Evolutionary conservation across 2,888 invertebrate species (phyloP), one percentile per base, ranked within the genome.

Genomic region (Campopleginae sp.): DNA sequence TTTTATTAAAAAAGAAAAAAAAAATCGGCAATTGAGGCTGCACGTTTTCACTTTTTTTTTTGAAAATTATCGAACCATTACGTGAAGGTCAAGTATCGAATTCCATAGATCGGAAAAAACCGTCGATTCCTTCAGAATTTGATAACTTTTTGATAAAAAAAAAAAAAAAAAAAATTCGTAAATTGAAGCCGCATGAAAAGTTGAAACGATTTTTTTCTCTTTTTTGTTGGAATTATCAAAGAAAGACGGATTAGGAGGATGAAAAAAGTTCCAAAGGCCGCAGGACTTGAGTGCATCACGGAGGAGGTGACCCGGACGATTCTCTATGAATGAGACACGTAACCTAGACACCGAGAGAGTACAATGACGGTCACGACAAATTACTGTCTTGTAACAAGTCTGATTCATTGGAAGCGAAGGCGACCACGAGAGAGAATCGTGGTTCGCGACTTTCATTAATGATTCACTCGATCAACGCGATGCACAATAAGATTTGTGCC

Each of bases 401-500:
- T 74, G 80, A 80, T 80, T 80, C 80, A 72, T 74, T 65, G 76
- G 54, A 14, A 38, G 51, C 12, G 61, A 31, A 27, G 46, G 27
- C 61, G 58, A 12, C 44, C 14, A 65, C 23, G 61, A 19, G 19
- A n/a, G 44, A 54, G 44, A 51, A 61, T 68, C 10, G 70, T 44
- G 27, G 23, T 27, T 54, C 33, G 17, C 33, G 38, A 17, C 38
- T 58, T 78, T 63, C 54, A 54, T 81, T 33, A 82, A 82, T 82
- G 79, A 85, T 79, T 85, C 81, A 82, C 70, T 44, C 42, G 77
- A 66, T 74, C 74, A 65, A 58, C 54, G 2, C 68, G 70, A 80
- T 63, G 31, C 48, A 68, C 68, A 19, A 58, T 72, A 71, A 42
- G 27, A 54, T 78, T 75, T 44, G 33, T 23, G 5, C 58, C 61